These are phyloP conservation scores for Fragum fragum DNA, from an alignment of 2,888 invertebrate species.

Conservation along the genomic window DNA sequence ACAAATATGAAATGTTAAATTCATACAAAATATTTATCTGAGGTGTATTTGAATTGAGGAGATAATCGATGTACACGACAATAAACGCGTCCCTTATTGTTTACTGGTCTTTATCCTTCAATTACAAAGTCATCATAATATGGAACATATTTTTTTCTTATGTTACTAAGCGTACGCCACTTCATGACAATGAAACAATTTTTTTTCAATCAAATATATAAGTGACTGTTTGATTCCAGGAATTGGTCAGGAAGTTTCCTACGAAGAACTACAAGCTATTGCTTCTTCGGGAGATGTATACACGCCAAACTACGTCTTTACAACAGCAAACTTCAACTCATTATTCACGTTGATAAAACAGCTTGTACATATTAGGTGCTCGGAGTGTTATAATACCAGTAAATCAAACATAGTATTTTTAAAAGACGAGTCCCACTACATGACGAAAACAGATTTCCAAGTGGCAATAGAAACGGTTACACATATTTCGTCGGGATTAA, in stretches of 20 bases:
- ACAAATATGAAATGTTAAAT: too few relatives aligned
- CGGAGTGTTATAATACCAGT: constrained; percentile 29
- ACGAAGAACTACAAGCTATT: constrained; percentile 43
- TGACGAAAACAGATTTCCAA: constrained; percentile 17
- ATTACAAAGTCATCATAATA: too few relatives aligned
- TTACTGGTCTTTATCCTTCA: too few relatives aligned
- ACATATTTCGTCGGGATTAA: constrained; percentile 3
- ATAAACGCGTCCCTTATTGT: too few relatives aligned
- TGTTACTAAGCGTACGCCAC: too few relatives aligned
- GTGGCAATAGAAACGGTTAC: constrained; percentile 18
- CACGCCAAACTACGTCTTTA: constrained; percentile 34
- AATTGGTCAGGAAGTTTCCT: constrained; percentile 39
- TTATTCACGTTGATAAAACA: constrained; percentile 39
- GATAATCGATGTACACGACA: too few relatives aligned
- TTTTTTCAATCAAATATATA: too few relatives aligned
- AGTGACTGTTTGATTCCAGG: too few relatives aligned
- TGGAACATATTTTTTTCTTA: too few relatives aligned
- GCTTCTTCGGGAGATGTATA: constrained; percentile 17
- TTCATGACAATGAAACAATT: too few relatives aligned
- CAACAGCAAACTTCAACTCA: constrained; percentile 45
- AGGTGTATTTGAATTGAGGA: too few relatives aligned
- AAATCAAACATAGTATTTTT: constrained; percentile 37
- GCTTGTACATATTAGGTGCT: constrained; percentile 41
- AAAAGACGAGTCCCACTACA: constrained; percentile 24
- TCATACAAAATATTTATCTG: too few relatives aligned